Percentiles rank a stretch among this genome's conserved stretches.
Conservation (phyloP, 2,113 vertebrate genomes). For the Corythornis vintsioides region DNA sequence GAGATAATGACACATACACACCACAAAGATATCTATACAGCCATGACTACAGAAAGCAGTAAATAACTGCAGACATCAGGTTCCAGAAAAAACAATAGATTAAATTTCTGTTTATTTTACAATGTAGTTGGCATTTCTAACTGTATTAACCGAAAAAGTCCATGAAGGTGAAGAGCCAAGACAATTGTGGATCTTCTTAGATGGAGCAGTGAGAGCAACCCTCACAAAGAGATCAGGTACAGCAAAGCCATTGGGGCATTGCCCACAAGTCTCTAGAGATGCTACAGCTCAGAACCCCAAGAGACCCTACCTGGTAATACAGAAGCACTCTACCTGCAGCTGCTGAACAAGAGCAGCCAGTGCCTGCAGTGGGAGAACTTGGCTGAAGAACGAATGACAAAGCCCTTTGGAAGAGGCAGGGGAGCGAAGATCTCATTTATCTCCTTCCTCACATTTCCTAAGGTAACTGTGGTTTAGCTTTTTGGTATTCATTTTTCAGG, state of each 20-base stretch:
- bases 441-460: slow-evolving; percentile 2
- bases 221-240: accelerated
- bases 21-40: not conserved
- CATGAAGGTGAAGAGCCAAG: not conserved
- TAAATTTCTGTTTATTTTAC: not conserved
- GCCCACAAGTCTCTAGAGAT: not conserved
- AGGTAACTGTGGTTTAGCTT: slow-evolving; percentile 21
- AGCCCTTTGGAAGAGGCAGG: not conserved
- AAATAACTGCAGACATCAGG: not conserved
- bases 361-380: not conserved
- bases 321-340: accelerated
- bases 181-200: not conserved
- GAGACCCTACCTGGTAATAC: not conserved
- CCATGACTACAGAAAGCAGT: not conserved
- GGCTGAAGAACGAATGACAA: not conserved
- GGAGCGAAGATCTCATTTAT: not conserved
- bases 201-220: accelerated
- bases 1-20: not conserved
- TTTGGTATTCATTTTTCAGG: slow-evolving; percentile 35
- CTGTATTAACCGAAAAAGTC: not conserved
- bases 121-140: not conserved
- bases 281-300: not conserved
- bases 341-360: not conserved
- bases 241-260: not conserved
- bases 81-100: not conserved